Base-by-base conservation (phyloP, 2,888 invertebrate genomes). In the Taenaris catops region DNA sequence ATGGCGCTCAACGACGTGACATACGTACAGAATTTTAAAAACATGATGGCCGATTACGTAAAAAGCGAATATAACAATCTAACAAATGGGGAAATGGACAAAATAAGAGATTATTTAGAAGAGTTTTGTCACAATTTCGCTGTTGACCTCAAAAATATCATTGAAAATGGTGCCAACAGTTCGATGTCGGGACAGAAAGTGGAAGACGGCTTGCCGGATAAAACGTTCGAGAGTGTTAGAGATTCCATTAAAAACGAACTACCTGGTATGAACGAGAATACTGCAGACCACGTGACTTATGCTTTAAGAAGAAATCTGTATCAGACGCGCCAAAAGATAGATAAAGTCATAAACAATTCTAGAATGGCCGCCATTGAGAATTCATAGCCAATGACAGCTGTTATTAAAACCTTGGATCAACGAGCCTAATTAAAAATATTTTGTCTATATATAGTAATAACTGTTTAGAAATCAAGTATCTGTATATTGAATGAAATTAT, bases 71-170 rank as follows among this genome's bases (percentile, higher is more conserved):
- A 58, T 8, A 42, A 33, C 0, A 41, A 57, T 12, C 33, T 61
- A 1, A 51, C 50, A 0, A 20, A 28, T 12, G 44, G 38, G 20
- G 53, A 51, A 6, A 45, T 40, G 44, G 44, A 24, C 8, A 41
- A 21, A 16, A 49, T 66, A 0, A 52, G 53, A 9, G 7, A 19
- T 0, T 45, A 43, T 1, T 18, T 66, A 2, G 62, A 63, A 31
- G 53, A 54, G 0, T 64, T 64, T 21, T 25, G 63, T 0, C 44
- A 44, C 1, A 50, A 49, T 3, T 58, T 66, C 28, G 58, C 60
- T 0, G 45, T 33, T 4, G 63, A 64, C 17, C 20, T 66, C 0
- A 51, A 42, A 21, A 49, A 57, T 4, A 46, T 59, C 0, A 31
- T 63, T 0, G 44, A 53, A 1, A 32, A 34, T 1, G 34, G 40